A percentile compares a stretch with the other conserved stretches of the same genome.
Conservation (phyloP, 2,888 invertebrate species). For the Mechanitis mazaeus region DNA sequence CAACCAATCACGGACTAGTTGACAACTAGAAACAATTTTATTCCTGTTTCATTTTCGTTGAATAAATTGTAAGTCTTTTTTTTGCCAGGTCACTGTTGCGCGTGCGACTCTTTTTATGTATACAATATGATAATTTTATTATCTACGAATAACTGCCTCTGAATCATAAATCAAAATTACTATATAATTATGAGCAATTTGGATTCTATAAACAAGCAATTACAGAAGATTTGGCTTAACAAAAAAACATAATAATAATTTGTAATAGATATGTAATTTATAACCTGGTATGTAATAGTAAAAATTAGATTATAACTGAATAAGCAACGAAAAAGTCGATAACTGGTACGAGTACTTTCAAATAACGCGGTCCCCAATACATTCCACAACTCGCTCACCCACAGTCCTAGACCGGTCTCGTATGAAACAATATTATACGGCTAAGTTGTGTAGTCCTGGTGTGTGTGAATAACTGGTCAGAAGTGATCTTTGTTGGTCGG, state of each 20-base stretch:
- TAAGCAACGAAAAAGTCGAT: constrained; percentile 46
- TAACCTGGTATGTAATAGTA: constrained; percentile 14
- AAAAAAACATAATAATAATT: constrained; percentile 38
- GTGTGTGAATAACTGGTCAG: too few relatives aligned
- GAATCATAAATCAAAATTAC: constrained; percentile 39
- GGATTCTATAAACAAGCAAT: constrained; percentile 52
- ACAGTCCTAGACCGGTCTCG: constrained; percentile 71
- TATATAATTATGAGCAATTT: constrained; percentile 56
- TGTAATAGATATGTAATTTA: constrained; percentile 23
- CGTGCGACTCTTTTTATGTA: constrained; percentile 43
- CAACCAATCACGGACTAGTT: constrained; percentile 14
- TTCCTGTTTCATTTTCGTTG: constrained; percentile 20
- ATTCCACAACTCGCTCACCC: constrained; percentile 75
- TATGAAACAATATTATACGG: constrained; percentile 54
- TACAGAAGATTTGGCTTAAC: constrained; percentile 35
- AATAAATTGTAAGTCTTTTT: constrained; percentile 28
- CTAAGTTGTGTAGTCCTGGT: constrained; percentile 37
- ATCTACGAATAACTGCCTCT: constrained; percentile 44
- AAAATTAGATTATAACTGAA: constrained; percentile 26
- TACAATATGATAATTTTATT: constrained; percentile 57
- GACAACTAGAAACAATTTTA: constrained; percentile 20
- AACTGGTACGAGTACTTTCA: constrained; percentile 63
- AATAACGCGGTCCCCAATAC: constrained; percentile 62
- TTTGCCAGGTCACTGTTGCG: constrained; percentile 32
- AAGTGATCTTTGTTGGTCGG: too few relatives aligned